Evolutionary conservation across 2,113 vertebrate genomes (phyloP), one percentile per base, ranked within the genome.

Genomic region (Sinocyclocheilus anophthalmus): DNA sequence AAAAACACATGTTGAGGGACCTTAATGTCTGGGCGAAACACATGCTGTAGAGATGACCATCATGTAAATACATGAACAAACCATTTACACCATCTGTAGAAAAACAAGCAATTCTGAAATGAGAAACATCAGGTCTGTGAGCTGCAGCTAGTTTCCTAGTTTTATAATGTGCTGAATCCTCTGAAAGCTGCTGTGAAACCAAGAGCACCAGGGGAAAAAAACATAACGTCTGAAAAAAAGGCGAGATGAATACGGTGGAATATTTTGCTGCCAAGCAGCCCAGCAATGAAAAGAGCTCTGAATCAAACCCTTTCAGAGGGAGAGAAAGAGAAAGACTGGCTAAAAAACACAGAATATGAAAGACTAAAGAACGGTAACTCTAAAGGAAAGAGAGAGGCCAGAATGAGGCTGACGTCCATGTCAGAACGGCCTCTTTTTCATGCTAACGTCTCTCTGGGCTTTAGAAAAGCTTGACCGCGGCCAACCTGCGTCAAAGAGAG

Each of bases 171-270:
- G 53, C 77, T 24, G 77, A 42, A 24, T 63, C 33, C 76, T 39
- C 77, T 24, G 11, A 61, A 80, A 61, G 76, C 53, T 78, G 76
- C 76, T 10, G 18, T 3, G 50, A 39, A 30, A 78, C 50, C 76
- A 78, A 57, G 18, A 57, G 78, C n/a, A 65, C 37, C 57, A 63
- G 39, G 22, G 42, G 10, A 55, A 45, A 88, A 76, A 76, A 76
- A 48, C 5, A 84, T 72, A 81, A 87, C 57, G 63, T 70, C 48
- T 78, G 72, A 76, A 81, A 75, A 59, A 57, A 86, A 57, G 65
- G 83, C 37, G 3, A 79, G 77, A 88, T 88, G 85, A 89, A 89
- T 87, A 87, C 76, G 85, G 85, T 83, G 76, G 85, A 45, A 65
- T 65, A 33, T 84, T 78, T 85, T 61, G 67, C 83, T 89, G 88